Base-by-base conservation (phyloP, 2,888 invertebrate genomes). In the Noctua janthe region DNA sequence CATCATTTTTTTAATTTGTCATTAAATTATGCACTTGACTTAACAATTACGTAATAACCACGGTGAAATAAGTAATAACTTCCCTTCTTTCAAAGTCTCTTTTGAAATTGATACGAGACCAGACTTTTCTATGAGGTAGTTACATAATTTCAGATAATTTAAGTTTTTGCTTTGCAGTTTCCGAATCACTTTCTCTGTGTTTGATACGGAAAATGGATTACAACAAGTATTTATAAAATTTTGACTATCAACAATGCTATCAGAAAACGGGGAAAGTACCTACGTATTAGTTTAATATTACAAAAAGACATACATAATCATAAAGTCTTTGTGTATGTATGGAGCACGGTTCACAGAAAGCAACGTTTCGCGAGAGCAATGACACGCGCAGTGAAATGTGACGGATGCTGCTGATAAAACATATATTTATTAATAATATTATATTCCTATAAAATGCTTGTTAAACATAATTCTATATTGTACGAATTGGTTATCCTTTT, bases 321-420 rank as follows among this genome's bases (percentile, higher is more conserved):
- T 64, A 39, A 20, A 66, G 6, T 20, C 35, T 4, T 23, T 67
- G 67, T 23, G 43, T 67, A 17, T 13, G 39, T 62, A 35, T 29
- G 62, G 15, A 29, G 66, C 10, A 8, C 8, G 13, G 59, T 67
- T 43, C 64, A 74, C 80, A 82, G 84, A 87, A 88, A 79, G 74
- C 71, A 47, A 71, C 54, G 70, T 71, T 72, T 77, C 23, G 54
- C 75, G 85, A 85, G 89, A 85, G 83, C 89, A 89, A 73, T 89
- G 89, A 88, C 90, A 81, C 78, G 67, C 71, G 11, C 71, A 84
- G 87, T 74, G 87, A 88, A 89, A 88, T 89, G 81, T 86, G 75
- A 82, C 89, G 89, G 88, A 87, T 69, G 88, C 70, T 56, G 54
- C 71, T 78, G 89, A 89, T 89, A 89, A 87, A 72, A 82, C 56